Evolutionary conservation across 1,140 invertebrate species (phyloP).

Genomic region (Drosophila ohnishii): DNA sequence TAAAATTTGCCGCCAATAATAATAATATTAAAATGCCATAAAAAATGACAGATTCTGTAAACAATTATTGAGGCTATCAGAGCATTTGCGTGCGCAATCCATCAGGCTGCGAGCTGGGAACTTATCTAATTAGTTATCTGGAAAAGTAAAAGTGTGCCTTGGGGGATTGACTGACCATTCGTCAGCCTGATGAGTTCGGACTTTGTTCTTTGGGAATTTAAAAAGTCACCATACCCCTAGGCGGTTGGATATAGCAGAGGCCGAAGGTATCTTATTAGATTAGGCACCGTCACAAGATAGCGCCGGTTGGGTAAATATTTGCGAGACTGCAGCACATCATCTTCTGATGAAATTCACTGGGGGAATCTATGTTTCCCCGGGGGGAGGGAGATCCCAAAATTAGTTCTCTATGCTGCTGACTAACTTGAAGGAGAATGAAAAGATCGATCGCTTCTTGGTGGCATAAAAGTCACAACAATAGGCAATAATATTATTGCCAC

Average conservation of each 20-base stretch:
- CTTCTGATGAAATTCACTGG: conserved; percentile 10
- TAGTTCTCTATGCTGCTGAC: not conserved
- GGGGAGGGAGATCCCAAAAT: not conserved
- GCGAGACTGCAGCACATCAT: conserved; percentile 25
- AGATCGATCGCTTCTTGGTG: conserved; percentile 17
- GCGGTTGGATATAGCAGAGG: conserved; percentile 12
- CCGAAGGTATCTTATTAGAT: conserved; percentile 38
- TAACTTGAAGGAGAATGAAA: not conserved
- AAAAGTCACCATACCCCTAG: not conserved
- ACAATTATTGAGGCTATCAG: conserved; percentile 25
- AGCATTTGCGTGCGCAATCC: conserved; percentile 11
- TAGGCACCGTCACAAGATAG: conserved; percentile 36
- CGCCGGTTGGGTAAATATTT: conserved; percentile 35
- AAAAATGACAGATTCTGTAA: conserved; percentile 1
- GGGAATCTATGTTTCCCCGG: not conserved
- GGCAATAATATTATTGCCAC: conserved; percentile 25
- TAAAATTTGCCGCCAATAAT: not conserved
- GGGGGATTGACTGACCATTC: conserved; percentile 21
- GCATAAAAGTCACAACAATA: conserved; percentile 23
- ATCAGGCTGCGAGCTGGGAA: conserved; percentile 5
- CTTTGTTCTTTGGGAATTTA: conserved; percentile 45
- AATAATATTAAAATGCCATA: not conserved
- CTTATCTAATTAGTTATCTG: conserved; percentile 39
- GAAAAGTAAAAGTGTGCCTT: conserved; percentile 28
- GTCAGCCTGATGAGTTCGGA: conserved; percentile 51